A percentile compares a stretch with the other conserved stretches of the same genome.
phyloP scores from a whole-genome alignment of 2,888 invertebrate genomes.

The Dyspetes luteomarginatus region DNA sequence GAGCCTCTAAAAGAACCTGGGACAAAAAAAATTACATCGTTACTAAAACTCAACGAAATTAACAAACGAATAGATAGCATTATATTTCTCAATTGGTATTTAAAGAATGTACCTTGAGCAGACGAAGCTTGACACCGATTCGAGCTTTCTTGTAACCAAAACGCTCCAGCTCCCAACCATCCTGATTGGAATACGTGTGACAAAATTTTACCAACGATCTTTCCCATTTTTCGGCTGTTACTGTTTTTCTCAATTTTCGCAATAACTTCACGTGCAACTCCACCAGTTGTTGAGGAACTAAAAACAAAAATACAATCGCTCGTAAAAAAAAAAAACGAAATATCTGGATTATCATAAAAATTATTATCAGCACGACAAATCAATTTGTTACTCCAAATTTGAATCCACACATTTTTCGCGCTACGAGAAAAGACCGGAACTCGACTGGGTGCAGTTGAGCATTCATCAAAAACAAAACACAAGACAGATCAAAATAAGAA shows the following conservation, averaged over 20 bases:
- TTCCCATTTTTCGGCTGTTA: constrained; percentile 95
- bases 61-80: neutral
- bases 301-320: constrained; percentile 72
- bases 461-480: constrained; percentile 31
- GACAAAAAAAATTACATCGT: constrained; percentile 73
- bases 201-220: constrained; percentile 95
- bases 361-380: neutral
- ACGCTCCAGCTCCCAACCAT: constrained; percentile 98
- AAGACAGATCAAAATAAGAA: constrained; percentile 5
- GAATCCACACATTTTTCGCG: constrained; percentile 2
- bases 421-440: neutral
- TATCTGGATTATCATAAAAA: neutral
- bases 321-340: neutral
- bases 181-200: constrained; percentile 94
- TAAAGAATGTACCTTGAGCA: constrained; percentile 90
- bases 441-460: no score
- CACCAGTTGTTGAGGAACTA: constrained; percentile 92
- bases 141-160: constrained; percentile 98
- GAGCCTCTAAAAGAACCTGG: constrained; percentile 94
- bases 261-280: constrained; percentile 96
- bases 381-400: neutral
- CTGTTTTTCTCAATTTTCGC: constrained; percentile 92
- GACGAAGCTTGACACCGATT: constrained; percentile 93
- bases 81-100: constrained; percentile 50
- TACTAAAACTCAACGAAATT: constrained; percentile 49